Percentiles rank a stretch among this genome's conserved stretches.
Evolutionary conservation across 2,797 vertebrate species (phyloP).

Genomic region (Pogoniulus pusillus): DNA sequence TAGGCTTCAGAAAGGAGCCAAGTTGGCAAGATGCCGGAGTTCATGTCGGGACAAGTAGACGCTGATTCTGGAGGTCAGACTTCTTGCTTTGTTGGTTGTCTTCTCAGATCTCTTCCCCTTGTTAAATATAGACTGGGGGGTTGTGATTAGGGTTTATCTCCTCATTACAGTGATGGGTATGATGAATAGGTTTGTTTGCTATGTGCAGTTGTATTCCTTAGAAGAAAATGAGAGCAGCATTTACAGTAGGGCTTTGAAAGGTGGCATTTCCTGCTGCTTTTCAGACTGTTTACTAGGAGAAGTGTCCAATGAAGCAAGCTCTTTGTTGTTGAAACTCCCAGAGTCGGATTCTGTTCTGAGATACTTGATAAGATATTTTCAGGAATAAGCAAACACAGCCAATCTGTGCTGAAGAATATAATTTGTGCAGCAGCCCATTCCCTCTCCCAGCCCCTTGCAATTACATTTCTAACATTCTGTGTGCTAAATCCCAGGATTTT

Average conservation of each 20-base stretch:
- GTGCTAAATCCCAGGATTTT: neutral
- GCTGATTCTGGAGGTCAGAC: constrained; percentile 1
- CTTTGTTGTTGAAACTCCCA: constrained; percentile 36
- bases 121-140: constrained; percentile 32
- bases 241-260: constrained; percentile 52
- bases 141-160: constrained; percentile 45
- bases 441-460: neutral
- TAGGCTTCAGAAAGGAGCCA: constrained; percentile 22
- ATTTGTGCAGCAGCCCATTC: neutral
- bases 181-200: constrained; percentile 35
- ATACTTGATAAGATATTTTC: constrained; percentile 20
- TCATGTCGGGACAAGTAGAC: constrained; percentile 13
- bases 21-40: constrained; percentile 3
- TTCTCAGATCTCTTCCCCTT: neutral
- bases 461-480: constrained; percentile 7
- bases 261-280: constrained; percentile 49
- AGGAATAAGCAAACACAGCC: neutral
- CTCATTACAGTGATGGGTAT: neutral
- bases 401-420: neutral
- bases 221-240: constrained; percentile 2
- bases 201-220: constrained; percentile 5
- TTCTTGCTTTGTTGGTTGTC: neutral
- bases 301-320: constrained; percentile 25
- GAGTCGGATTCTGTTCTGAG: neutral
- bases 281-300: neutral